Base-by-base conservation (phyloP, 37 sponge, comb jelly and placozoan species). In the Lycopodina hypogea region DNA sequence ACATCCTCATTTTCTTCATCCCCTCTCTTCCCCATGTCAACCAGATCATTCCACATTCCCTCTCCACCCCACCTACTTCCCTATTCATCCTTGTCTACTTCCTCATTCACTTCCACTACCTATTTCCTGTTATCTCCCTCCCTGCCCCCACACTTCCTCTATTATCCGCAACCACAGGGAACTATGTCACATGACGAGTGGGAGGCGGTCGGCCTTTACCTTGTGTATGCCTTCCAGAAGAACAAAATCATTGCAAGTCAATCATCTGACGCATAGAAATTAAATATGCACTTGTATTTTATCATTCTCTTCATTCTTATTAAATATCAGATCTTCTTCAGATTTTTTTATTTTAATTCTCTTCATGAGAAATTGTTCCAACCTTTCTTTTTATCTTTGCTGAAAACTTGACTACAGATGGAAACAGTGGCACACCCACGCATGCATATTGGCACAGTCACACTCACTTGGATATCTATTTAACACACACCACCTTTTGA, bases 131-230 rank as follows among this genome's bases (percentile, higher is more conserved):
- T 24, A 26, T 74, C 30, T 38, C 72, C 48, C 37, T 14, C 15
- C 37, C 4, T 6, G 9, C 37, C 35, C 18, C 29, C 3, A 4
- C 48, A 4, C 9, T 45, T 45, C 9, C 48, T 45, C 48, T 9
- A 45, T 45, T 45, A 12, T 9, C 48, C 9, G 9, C 48, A 12
- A 45, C 48, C 77, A 1, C 82, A 92, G 92, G 96, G 92, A 33
- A 92, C 96, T 0, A 83, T 96, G 77, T 85, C 89, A 40, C 8
- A 24, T 45, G 85, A 59, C 2, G 83, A 91, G 45, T 96, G 96
- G 96, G 93, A 92, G 37, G 96, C 82, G 15, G 81, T 96, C 19
- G 93, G 93, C 45, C 72, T 92, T 23, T 92, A 92, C 42, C 63
- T 88, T 23, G 85, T 92, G 14, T 92, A 77, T 81, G 93, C 81